Base-by-base conservation (phyloP, 2,888 invertebrate genomes). In the Escarpia spicata region DNA sequence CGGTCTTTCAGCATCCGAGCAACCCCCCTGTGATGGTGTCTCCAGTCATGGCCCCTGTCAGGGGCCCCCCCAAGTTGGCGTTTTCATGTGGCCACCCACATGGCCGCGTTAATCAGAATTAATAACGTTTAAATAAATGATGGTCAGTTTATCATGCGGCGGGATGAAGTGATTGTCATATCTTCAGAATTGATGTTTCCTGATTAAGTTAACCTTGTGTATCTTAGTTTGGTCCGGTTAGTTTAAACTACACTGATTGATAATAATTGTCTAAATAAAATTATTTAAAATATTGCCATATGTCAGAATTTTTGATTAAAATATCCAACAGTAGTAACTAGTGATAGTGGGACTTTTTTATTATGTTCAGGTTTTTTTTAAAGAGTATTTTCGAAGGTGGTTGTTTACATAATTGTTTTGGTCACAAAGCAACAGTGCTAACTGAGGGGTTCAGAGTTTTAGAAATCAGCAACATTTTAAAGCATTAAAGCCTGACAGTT, bases 41-140 rank as follows among this genome's bases (percentile, higher is more conserved):
- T n/a, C 26, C 26, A 26, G 75, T 6, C 75, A 15, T 19, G 3
- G 19, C 75, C 75, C 75, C 75, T 26, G 75, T 26, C 75, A 75
- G 19, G 26, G 26, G 19, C 75, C 75, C 75, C 75, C 75, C 75
- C 26, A 75, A 26, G 75, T 26, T 75, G 26, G 26, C 26, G n/a
- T 26, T 26, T 75, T 75, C 75, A 75, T 75, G 75, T 75, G 75
- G 75, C 75, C 75, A 75, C 75, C 19, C 75, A 75, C 75, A 26
- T 75, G 15, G 75, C 75, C 19, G 75, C 3, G n/a, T 4, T 75
- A 75, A 75, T 75, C 75, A 75, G 75, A 75, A 75, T 75, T 75
- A 75, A 75, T 75, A 75, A 75, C 26, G n/a, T 75, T 75, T 75
- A 75, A 75, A 75, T 75, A 75, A 75, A 75, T 75, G 75, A 75